Evolutionary conservation across 1,140 invertebrate species (phyloP), one percentile per base, ranked within the genome.

Genomic region (Bombus turneri): DNA sequence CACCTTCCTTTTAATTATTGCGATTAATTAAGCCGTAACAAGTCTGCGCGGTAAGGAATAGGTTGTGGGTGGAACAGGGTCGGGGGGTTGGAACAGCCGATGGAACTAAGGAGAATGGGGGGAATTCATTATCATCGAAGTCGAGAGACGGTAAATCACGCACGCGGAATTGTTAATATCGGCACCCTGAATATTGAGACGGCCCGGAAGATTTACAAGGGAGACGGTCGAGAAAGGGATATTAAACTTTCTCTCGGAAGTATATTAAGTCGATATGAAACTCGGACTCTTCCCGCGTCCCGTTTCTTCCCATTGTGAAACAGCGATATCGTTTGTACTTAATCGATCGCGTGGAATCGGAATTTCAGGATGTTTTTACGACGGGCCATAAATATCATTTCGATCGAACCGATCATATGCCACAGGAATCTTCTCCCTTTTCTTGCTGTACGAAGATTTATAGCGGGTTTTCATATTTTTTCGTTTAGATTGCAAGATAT

Each of bases 1-100:
- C 59, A 47, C 81, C 90, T 92, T 93, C 89, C 91, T 95, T 94
- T 94, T 94, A 94, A 95, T 94, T 94, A 94, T 94, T 94, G 90
- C 91, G 89, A 94, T 94, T 94, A 94, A 94, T 93, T 94, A 93
- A 94, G 91, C 86, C 89, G 86, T 92, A 93, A 94, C 92, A 93
- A 94, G 92, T 90, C 88, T 31, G 73, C 83, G 62, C 81, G 68
- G 87, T 64, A 88, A 91, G 90, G 68, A 91, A 90, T 86, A 83
- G 53, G n/a, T 72, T 18, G 68, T 13, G 59, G 15, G 59, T 34
- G 25, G n/a, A 34, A 83, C 13, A 13, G 18, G 0, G 37, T 34
- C 3, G 37, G 41, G 47, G 28, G 39, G 28, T 41, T 47, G 34
- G 57, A 59, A 41, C n/a, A 43, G 71, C n/a, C 62, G 76, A 80